phyloP scores from a whole-genome alignment of 2,888 invertebrate genomes.

The Andrena chrysosceles region DNA sequence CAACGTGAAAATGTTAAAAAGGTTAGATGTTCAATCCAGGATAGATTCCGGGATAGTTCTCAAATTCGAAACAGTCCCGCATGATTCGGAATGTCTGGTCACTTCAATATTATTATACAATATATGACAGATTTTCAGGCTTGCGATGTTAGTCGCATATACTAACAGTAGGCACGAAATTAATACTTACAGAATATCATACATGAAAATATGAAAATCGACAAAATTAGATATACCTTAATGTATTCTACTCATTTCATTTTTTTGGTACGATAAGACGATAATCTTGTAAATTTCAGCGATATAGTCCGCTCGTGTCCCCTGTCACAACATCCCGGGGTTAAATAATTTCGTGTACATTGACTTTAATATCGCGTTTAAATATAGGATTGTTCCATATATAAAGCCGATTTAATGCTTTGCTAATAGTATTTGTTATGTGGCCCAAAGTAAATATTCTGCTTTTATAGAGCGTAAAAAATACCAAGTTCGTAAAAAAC shows the following conservation, averaged over 20 bases:
- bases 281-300: neutral
- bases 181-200: neutral
- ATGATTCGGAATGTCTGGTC: too few relatives aligned
- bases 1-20: too few relatives aligned
- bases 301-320: neutral
- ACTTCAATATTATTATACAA: too few relatives aligned
- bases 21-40: too few relatives aligned
- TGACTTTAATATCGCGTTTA: neutral
- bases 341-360: constrained; percentile 2
- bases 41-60: too few relatives aligned
- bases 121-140: neutral
- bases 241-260: neutral
- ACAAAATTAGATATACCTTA: constrained; percentile 4
- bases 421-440: neutral
- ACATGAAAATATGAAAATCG: constrained; percentile 4
- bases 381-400: neutral
- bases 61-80: too few relatives aligned
- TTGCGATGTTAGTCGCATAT: neutral
- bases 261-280: too few relatives aligned
- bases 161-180: neutral
- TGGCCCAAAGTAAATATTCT: neutral
- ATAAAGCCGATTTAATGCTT: neutral
- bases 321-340: neutral
- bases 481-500: neutral
- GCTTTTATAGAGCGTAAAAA: neutral